Base-by-base conservation (phyloP, 1,140 invertebrate species). In the Anoplophora glabripennis region DNA sequence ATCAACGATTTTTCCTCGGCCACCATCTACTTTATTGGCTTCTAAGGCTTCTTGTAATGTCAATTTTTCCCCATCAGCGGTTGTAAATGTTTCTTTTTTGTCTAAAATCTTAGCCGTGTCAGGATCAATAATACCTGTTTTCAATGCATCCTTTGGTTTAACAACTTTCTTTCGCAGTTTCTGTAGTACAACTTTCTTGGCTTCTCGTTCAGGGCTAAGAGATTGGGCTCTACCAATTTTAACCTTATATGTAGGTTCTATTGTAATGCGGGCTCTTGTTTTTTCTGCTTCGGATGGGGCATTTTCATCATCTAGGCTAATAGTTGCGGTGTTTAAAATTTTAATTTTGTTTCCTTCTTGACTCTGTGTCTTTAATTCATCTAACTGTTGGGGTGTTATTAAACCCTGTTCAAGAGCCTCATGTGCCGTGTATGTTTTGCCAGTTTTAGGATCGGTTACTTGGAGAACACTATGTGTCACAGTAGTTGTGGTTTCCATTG, bases 1-100 rank as follows among this genome's bases (percentile, higher is more conserved):
- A 79, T 96, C 91, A n/a, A 86, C 77, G 51, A 98, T 89, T 45
- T 83, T 82, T 1, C 94, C 92, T 48, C 82, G 81, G 28, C 86
- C 80, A 9, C 86, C 83, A 79, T 95, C 85, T 53, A 96, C 80
- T 59, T 88, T 80, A 3, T 89, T 88, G 41, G 80, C 76, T 56
- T 86, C 83, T 15, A 96, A 81, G 11, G 92, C 91, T 75, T 94
- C 88, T 58, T 82, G 81, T 9, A 94, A 78, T 12, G 81, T 86
- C 12, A 94, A 68, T 7, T 80, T 78, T 44, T 81, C 80, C 9
- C 83, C 86, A 70, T 81, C 80, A 59, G 79, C 75, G 66, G 79
- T 80, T 47, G 66, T 73, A 64, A 79, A 85, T 36, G 76, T 81
- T 66, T 84, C 82, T 15, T 78, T 75, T 38, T 79, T 74, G 55